Percentiles rank a stretch among this genome's conserved stretches.
Conservation (phyloP, 2,797 vertebrate species). For the Diglossa cyanea region DNA sequence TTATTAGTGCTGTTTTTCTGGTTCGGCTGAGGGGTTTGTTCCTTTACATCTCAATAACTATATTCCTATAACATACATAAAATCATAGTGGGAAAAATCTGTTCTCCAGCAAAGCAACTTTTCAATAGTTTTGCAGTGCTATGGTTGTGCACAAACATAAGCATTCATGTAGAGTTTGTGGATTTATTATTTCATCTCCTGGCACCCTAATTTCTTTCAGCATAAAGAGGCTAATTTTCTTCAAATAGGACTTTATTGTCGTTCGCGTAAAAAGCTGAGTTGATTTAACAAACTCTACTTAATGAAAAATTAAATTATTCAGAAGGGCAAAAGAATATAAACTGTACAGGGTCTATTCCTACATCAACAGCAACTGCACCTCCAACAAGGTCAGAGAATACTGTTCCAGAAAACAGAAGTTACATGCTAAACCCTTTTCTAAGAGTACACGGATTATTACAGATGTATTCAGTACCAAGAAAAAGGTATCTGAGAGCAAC, state of each 20-base stretch:
- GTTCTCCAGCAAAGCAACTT: not conserved
- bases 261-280: not conserved
- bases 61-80: not conserved
- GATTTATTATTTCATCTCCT: not conserved
- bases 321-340: not conserved
- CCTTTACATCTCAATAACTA: not conserved
- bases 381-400: not conserved
- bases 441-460: not conserved
- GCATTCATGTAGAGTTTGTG: not conserved
- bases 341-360: not conserved
- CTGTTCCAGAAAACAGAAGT: not conserved
- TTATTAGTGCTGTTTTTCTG: not conserved
- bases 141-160: not conserved
- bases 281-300: conserved; percentile 40
- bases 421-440: not conserved
- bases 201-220: not conserved
- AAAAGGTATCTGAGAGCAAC: not conserved
- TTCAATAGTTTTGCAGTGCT: not conserved
- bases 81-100: not conserved
- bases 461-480: not conserved
- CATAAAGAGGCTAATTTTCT: not conserved
- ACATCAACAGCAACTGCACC: not conserved
- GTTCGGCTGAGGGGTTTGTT: not conserved
- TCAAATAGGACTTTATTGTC: conserved; percentile 1
- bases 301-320: conserved; percentile 58